Conservation (phyloP, 2,888 invertebrate genomes). For the Orthosia gracilis region DNA sequence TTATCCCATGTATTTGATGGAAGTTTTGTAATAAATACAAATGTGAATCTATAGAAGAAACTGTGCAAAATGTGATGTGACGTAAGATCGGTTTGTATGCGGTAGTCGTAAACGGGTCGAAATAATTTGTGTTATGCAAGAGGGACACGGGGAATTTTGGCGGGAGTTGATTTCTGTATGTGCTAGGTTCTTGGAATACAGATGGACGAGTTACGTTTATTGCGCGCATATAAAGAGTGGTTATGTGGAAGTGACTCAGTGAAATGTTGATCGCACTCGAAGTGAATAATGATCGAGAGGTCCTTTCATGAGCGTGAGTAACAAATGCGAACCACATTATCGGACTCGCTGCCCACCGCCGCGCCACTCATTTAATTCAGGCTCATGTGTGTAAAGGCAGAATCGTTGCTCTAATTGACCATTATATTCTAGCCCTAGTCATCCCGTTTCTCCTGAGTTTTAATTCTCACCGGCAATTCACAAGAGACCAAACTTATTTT, state of each 20-base stretch:
- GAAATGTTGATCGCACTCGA: constrained; percentile 74
- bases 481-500: background rate
- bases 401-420: constrained; percentile 21
- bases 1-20: constrained; percentile 60
- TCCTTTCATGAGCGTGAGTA: constrained; percentile 65
- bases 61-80: constrained; percentile 71
- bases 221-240: constrained; percentile 54
- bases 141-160: constrained; percentile 69
- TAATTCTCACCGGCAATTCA: background rate
- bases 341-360: constrained; percentile 23
- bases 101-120: constrained; percentile 72
- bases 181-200: constrained; percentile 71
- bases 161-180: constrained; percentile 58
- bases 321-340: constrained; percentile 57
- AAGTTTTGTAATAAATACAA: constrained; percentile 70
- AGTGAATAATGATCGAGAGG: constrained; percentile 77
- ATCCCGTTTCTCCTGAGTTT: constrained; percentile 1
- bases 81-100: constrained; percentile 70
- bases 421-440: background rate
- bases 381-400: background rate
- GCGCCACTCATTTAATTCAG: constrained; percentile 2
- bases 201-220: constrained; percentile 72
- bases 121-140: constrained; percentile 77
- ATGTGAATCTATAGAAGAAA: constrained; percentile 65
- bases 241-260: constrained; percentile 71